Percentiles rank a stretch among this genome's conserved stretches.
phyloP scores from a whole-genome alignment of 2,797 vertebrate genomes.

The Falco novaeseelandiae region DNA sequence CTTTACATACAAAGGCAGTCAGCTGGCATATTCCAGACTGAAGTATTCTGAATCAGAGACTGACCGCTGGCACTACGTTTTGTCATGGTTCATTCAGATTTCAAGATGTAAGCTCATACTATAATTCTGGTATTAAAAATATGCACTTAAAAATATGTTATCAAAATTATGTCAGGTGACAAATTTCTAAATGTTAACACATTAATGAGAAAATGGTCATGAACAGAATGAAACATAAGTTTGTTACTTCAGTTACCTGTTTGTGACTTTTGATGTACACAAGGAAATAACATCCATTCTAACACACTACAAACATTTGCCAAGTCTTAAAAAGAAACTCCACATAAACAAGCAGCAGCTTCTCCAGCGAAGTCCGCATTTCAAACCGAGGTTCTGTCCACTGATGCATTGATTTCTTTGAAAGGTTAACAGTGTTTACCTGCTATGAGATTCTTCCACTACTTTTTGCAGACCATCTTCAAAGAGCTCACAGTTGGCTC shows the following conservation, averaged over 20 bases:
- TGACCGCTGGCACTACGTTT: not conserved
- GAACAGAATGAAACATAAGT: not conserved
- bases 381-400: not conserved
- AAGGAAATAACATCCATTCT: not conserved
- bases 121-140: not conserved
- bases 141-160: not conserved
- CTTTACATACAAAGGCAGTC: not conserved
- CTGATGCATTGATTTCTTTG: not conserved
- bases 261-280: not conserved
- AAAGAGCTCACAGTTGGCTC: not conserved
- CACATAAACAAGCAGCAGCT: not conserved
- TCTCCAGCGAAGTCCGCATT: not conserved
- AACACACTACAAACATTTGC: not conserved
- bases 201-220: not conserved
- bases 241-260: not conserved
- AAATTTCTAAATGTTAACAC: not conserved
- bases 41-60: not conserved
- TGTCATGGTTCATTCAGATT: not conserved
- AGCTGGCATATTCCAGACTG: not conserved
- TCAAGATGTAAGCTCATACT: not conserved
- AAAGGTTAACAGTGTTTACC: not conserved
- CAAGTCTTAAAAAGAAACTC: not conserved
- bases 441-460: not conserved
- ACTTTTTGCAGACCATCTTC: not conserved
- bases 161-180: not conserved